Evolutionary conservation across 1,140 invertebrate genomes (phyloP), one percentile per base, ranked within the genome.

Genomic region (Leptoteleia sp.): DNA sequence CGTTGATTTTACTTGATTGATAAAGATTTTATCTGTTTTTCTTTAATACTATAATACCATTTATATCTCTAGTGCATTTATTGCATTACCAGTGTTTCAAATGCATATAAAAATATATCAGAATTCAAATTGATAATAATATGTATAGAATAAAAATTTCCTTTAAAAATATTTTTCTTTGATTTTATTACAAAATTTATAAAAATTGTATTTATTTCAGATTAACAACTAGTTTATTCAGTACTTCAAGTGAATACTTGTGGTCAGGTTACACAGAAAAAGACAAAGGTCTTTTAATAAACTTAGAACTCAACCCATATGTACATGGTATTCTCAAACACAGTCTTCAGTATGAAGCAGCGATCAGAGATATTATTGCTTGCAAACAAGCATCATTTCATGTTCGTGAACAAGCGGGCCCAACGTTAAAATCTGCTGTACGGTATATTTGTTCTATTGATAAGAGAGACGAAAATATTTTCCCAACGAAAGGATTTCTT

Each of bases 391-490:
- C 92, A 68, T 92, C 93, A 0, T 97, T 98, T 89, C 89, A 91
- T 57, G 93, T 98, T 4, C 88, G 96, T 22, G 95, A 97, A 89
- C 93, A 96, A 84, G 92, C 93, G 59, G 96, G 96, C 5, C 93
- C 96, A 35, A 93, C 93, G 62, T 91, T 98, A 76, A 98, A 98
- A 88, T 97, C 96, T 0, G 91, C 95, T 3, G 47, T 98, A 13
- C 91, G 93, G 72, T 94, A 97, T 85, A 94, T 94, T 38, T 91
- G 95, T 62, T 91, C 91, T 0, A 91, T 94, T 38, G 96, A 98
- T 87, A 92, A 92, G 61, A 90, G 96, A 70, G 95, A 98, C 87
- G 92, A 94, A 68, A 79, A 89, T 13, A 93, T 97, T 73, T 94
- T 97, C 85, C 96, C 96, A 0, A 92, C 91, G 16, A 84, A 81